Evolutionary conservation across 1,140 invertebrate genomes (phyloP).

Genomic region (Drosophila repletoides): DNA sequence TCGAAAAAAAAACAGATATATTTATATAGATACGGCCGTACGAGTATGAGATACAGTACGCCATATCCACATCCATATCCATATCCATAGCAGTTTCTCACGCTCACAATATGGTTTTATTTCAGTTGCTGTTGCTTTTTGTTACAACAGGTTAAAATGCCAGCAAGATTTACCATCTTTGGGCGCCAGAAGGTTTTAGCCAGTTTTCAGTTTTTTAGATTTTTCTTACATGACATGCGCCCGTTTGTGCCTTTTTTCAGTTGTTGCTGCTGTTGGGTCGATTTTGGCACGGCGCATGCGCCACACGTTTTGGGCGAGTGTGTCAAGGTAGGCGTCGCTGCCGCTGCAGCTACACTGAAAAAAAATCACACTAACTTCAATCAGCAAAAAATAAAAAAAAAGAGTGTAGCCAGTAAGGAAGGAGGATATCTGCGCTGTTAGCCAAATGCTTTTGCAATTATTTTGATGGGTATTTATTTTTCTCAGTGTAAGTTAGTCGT

Average conservation of each 20-base stretch:
- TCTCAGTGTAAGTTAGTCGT: no score
- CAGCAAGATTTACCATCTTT: conserved; percentile 71
- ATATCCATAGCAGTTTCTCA: conserved; percentile 69
- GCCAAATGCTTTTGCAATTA: no score
- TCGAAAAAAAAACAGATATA: not conserved
- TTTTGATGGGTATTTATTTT: no score
- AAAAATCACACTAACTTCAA: not conserved
- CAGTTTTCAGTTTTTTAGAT: conserved; percentile 2
- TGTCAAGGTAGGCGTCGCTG: conserved; percentile 69
- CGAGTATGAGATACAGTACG: conserved; percentile 2
- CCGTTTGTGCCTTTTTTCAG: conserved; percentile 40
- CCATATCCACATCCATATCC: no score
- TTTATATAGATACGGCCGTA: not conserved
- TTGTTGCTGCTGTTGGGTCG: conserved; percentile 23
- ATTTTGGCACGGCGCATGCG: conserved; percentile 56
- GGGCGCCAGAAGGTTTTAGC: conserved; percentile 65
- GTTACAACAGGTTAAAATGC: conserved; percentile 49
- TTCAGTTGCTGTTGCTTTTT: not conserved
- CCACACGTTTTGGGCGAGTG: conserved; percentile 74
- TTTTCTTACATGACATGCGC: conserved; percentile 46
- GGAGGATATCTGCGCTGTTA: no score
- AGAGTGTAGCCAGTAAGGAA: no score
- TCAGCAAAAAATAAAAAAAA: no score
- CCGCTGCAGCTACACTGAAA: conserved; percentile 20
- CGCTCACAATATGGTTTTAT: conserved; percentile 72